phyloP scores from a whole-genome alignment of 2,113 vertebrate species.

The Morone saxatilis region DNA sequence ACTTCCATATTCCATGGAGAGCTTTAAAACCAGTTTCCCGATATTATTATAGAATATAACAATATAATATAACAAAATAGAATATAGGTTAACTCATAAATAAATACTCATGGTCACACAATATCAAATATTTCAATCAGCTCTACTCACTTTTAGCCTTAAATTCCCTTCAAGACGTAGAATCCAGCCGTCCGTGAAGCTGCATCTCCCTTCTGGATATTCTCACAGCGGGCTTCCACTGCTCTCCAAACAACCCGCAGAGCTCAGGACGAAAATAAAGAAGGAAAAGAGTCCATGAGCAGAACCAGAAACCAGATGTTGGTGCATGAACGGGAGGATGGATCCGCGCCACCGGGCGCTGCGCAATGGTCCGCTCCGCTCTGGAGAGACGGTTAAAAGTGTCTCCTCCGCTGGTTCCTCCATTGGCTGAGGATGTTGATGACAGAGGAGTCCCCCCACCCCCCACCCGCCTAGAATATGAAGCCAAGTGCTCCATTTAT shows the following conservation, averaged over 20 bases:
- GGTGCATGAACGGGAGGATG: background rate
- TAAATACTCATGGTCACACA: background rate
- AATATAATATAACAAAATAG: too few relatives aligned
- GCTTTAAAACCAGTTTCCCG: background rate
- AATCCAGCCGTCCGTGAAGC: constrained; percentile 3
- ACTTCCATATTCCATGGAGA: background rate
- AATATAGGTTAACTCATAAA: too few relatives aligned
- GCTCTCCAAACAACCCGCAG: background rate
- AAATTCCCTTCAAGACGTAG: constrained; percentile 6
- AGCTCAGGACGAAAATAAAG: background rate
- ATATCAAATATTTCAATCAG: background rate
- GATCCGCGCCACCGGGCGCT: background rate
- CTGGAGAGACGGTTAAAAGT: constrained; percentile 43
- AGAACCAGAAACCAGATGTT: background rate
- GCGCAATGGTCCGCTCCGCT: constrained; percentile 29
- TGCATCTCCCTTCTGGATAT: constrained; percentile 7
- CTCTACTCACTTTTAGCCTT: constrained; percentile 53
- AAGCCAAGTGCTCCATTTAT: constrained; percentile 1
- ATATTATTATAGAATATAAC: background rate
- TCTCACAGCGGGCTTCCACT: background rate
- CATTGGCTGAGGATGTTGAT: constrained; percentile 61
- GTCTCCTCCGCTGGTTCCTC: constrained; percentile 46
- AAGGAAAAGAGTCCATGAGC: background rate
- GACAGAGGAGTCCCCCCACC: constrained; percentile 24
- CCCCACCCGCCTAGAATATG: background rate